phyloP scores from a whole-genome alignment of 2,888 invertebrate genomes.

The Abrostola triplasia region DNA sequence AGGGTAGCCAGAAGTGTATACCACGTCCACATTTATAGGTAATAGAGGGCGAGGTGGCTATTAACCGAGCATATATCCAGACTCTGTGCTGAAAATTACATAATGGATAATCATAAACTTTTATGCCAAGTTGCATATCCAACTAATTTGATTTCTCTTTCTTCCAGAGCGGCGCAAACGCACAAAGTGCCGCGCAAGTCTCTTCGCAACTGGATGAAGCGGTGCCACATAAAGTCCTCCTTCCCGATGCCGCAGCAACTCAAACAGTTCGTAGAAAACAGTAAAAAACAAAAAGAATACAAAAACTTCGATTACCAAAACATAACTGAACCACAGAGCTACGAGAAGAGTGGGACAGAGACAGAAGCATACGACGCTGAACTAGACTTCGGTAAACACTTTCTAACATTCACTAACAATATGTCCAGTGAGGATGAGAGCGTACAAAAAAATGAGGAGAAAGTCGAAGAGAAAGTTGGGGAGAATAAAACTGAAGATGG shows the following conservation, averaged over 20 bases:
- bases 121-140: background rate
- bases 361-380: slow-evolving; percentile 69
- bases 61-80: too few relatives aligned
- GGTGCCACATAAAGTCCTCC: slow-evolving; percentile 89
- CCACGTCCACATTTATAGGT: too few relatives aligned
- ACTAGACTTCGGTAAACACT: slow-evolving; percentile 82
- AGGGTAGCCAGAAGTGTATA: too few relatives aligned
- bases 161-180: slow-evolving; percentile 88
- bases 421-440: slow-evolving; percentile 78
- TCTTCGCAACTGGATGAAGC: slow-evolving; percentile 89
- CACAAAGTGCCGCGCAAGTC: slow-evolving; percentile 89
- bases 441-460: slow-evolving; percentile 55
- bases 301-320: slow-evolving; percentile 63
- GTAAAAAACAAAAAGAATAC: slow-evolving; percentile 83
- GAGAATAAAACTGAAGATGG: slow-evolving; percentile 57
- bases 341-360: slow-evolving; percentile 68
- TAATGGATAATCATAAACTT: background rate
- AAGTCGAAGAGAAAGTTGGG: slow-evolving; percentile 43
- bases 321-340: slow-evolving; percentile 53
- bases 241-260: slow-evolving; percentile 89
- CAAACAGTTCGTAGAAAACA: slow-evolving; percentile 87
- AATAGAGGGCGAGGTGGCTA: too few relatives aligned
- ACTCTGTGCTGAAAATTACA: too few relatives aligned
- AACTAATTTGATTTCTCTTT: background rate
- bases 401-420: slow-evolving; percentile 68